Conservation (phyloP, 2,113 vertebrate species). For the Aldabrachelys gigantea region DNA sequence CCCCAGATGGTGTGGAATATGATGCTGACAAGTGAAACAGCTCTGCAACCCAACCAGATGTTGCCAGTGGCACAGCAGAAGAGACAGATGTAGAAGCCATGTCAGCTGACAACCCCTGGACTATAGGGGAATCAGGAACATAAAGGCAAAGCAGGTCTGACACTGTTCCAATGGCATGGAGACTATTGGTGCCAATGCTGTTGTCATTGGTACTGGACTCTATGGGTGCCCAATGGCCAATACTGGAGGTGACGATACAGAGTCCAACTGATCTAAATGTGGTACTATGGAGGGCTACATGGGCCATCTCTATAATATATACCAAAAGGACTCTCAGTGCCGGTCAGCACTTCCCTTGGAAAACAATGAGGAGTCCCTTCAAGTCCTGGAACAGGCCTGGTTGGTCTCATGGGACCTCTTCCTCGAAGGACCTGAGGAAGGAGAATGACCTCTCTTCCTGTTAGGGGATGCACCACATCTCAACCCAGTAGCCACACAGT, state of each 20-base stretch:
- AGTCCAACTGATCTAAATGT: neutral
- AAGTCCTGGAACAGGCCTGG: neutral
- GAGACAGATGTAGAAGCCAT: too few relatives aligned
- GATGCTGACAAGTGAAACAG: too few relatives aligned
- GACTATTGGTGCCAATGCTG: neutral
- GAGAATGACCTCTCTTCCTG: neutral
- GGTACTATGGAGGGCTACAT: neutral
- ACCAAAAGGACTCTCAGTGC: neutral
- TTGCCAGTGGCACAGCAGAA: too few relatives aligned
- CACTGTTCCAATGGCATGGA: neutral
- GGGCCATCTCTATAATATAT: neutral
- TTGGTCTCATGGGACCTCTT: too few relatives aligned
- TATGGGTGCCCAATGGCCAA: neutral
- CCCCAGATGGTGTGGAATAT: too few relatives aligned
- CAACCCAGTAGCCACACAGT: neutral
- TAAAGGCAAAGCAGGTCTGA: too few relatives aligned
- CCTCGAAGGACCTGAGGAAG: neutral
- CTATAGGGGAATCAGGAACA: too few relatives aligned
- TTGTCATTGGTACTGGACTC: neutral
- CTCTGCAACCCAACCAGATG: too few relatives aligned
- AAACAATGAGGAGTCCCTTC: too few relatives aligned
- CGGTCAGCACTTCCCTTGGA: too few relatives aligned
- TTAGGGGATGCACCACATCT: neutral
- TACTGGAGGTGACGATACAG: neutral
- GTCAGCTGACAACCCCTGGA: too few relatives aligned